A percentile compares a stretch with the other conserved stretches of the same genome.
Conservation (phyloP, 2,113 vertebrate species). For the Tyrannus savana region DNA sequence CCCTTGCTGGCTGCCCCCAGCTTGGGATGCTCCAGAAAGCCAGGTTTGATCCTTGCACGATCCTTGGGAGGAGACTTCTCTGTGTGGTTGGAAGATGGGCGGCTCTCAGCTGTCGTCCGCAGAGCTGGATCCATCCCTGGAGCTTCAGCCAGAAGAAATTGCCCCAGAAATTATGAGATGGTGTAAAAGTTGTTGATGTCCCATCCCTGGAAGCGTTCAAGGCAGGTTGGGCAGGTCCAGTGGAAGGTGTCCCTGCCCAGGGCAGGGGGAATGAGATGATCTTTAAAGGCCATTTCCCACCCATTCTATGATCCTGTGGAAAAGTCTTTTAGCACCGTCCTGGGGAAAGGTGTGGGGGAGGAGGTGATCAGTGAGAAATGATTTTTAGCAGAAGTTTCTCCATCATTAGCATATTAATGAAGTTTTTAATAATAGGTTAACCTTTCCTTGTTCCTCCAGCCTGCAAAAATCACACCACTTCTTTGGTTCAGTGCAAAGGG, state of each 20-base stretch:
- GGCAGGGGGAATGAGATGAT: neutral
- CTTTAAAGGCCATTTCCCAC: neutral
- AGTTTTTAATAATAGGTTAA: neutral
- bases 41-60: accelerated
- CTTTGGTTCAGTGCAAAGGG: neutral
- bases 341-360: neutral
- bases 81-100: accelerated
- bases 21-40: neutral
- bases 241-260: neutral
- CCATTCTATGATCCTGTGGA: neutral
- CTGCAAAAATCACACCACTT: neutral
- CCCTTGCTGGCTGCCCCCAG: too few relatives aligned
- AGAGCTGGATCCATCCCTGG: neutral
- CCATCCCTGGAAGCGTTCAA: neutral
- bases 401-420: neutral
- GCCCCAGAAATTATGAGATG: accelerated
- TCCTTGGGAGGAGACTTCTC: neutral
- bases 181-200: neutral
- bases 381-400: neutral
- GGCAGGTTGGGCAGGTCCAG: accelerated
- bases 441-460: neutral
- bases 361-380: neutral
- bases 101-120: neutral
- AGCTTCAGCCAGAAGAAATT: neutral
- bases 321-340: accelerated